Percentiles rank a stretch among this genome's conserved stretches.
phyloP scores from a whole-genome alignment of 1,140 invertebrate genomes.

The Ridgeia piscesae region DNA sequence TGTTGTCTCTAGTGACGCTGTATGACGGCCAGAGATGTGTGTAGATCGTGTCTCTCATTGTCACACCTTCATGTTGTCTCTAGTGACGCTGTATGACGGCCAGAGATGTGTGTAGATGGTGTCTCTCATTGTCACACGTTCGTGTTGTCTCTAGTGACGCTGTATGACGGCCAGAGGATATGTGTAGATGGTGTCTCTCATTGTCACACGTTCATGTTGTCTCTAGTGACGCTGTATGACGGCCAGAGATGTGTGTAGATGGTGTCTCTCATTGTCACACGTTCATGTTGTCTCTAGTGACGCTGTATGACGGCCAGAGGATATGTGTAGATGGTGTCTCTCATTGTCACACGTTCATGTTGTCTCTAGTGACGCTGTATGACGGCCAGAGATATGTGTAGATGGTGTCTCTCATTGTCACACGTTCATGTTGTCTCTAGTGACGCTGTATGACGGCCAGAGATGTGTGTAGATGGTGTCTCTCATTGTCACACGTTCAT shows the following conservation, averaged over 20 bases:
- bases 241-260: not conserved
- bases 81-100: not conserved
- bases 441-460: not conserved
- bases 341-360: not conserved
- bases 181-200: not conserved
- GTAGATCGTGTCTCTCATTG: not conserved
- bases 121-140: not conserved
- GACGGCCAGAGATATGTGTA: not conserved
- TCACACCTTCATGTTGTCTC: not conserved
- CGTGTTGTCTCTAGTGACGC: not conserved
- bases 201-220: not conserved
- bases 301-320: not conserved
- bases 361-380: not conserved
- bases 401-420: not conserved
- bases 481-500: not conserved
- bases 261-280: not conserved
- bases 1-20: not conserved
- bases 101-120: not conserved
- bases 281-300: not conserved
- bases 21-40: not conserved
- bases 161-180: not conserved
- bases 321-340: not conserved
- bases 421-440: not conserved
- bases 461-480: not conserved
- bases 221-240: not conserved